These are phyloP conservation scores for Tetrapedia diversipes DNA, from an alignment of 2,888 invertebrate genomes.

Conservation along the genomic window DNA sequence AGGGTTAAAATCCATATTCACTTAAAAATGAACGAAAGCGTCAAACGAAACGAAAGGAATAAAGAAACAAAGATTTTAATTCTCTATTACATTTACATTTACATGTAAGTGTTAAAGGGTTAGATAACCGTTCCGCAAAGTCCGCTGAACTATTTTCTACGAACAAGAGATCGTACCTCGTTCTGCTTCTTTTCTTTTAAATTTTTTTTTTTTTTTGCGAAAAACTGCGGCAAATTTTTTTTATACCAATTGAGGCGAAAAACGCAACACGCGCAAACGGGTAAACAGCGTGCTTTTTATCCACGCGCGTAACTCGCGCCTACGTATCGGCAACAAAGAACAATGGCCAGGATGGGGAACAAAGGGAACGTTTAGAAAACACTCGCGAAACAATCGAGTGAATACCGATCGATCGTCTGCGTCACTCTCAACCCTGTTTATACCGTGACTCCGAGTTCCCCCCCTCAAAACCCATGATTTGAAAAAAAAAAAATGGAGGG, in stretches of 20 bases:
- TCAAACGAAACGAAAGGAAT: too few species aligned
- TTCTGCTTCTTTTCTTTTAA: background rate
- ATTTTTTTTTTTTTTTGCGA: background rate
- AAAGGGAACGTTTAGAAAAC: conserved; percentile 64
- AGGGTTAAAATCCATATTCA: too few species aligned
- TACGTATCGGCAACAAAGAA: conserved; percentile 55
- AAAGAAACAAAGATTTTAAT: background rate
- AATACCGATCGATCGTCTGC: conserved; percentile 58
- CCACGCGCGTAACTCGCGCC: conserved; percentile 32
- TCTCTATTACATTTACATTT: too few species aligned
- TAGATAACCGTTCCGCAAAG: too few species aligned
- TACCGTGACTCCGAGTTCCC: conserved; percentile 3
- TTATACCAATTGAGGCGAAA: too few species aligned
- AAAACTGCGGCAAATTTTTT: too few species aligned
- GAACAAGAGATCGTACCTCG: too few species aligned
- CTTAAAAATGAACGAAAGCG: background rate
- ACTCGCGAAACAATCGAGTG: conserved; percentile 63
- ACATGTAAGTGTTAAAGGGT: too few species aligned
- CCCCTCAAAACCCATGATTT: background rate
- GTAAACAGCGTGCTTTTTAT: conserved; percentile 32
- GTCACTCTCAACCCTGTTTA: conserved; percentile 33
- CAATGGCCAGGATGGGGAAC: conserved; percentile 58
- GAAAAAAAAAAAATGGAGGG: background rate
- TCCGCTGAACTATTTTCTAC: too few species aligned
- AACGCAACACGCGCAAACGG: background rate